Evolutionary conservation across 2,797 vertebrate species (phyloP).

Genomic region (Thalassophryne amazonica): DNA sequence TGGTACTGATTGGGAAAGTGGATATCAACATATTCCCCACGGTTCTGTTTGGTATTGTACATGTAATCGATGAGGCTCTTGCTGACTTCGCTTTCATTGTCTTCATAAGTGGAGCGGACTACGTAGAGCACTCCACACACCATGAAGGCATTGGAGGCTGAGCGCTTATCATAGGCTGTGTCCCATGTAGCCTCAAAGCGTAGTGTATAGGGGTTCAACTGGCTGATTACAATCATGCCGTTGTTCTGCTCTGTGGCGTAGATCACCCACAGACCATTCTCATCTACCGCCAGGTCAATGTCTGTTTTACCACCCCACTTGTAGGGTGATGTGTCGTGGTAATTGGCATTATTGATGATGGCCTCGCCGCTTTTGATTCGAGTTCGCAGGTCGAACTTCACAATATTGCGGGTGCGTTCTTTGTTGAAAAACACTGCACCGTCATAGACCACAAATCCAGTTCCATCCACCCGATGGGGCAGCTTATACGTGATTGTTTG

Average conservation of each 20-base stretch:
- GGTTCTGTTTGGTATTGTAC: constrained; percentile 93
- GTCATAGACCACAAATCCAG: constrained; percentile 97
- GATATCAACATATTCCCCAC: constrained; percentile 91
- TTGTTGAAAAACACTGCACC: constrained; percentile 99
- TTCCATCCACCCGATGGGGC: constrained; percentile 96
- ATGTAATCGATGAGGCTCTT: constrained; percentile 95
- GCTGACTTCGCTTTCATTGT: constrained; percentile 96
- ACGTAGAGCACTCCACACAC: constrained; percentile 97
- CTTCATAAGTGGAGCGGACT: constrained; percentile 95
- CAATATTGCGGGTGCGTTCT: constrained; percentile 97
- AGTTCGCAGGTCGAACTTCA: constrained; percentile 98
- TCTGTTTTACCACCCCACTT: constrained; percentile 99
- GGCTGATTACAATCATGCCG: constrained; percentile 98
- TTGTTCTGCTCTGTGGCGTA: constrained; percentile 99
- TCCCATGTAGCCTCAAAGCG: constrained; percentile 98
- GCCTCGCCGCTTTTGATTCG: constrained; percentile 99
- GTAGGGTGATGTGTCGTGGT: constrained; percentile 97
- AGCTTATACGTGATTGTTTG: constrained; percentile 97
- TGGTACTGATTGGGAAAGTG: constrained; percentile 99
- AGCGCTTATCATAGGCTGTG: constrained; percentile 93
- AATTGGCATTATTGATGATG: constrained; percentile 98
- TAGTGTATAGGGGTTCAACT: constrained; percentile 96
- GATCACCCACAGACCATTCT: constrained; percentile 98
- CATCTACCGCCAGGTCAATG: constrained; percentile 96
- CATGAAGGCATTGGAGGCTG: constrained; percentile 99